Percentiles rank a stretch among this genome's conserved stretches.
Evolutionary conservation across 2,797 vertebrate genomes (phyloP).

Genomic region (Hapalemur alaotrensis): DNA sequence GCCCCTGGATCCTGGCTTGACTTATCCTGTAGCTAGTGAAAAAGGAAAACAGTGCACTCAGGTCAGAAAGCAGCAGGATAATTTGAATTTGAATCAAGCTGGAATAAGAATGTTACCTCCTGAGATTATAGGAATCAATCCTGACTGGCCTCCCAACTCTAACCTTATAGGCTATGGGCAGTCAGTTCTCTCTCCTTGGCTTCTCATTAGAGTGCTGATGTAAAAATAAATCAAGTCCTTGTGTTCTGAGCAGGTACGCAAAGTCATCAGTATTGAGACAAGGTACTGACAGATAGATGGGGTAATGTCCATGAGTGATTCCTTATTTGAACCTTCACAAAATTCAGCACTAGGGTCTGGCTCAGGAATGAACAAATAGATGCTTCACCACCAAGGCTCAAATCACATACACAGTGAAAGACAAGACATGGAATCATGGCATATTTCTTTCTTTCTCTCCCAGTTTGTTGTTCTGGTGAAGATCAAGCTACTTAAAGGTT

Average conservation of each 20-base stretch:
- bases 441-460: not conserved
- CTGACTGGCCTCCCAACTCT: not conserved
- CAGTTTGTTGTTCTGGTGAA: conserved; percentile 36
- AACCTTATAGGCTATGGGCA: not conserved
- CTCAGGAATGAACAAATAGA: conserved; percentile 38
- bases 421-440: conserved; percentile 16
- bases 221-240: conserved; percentile 44
- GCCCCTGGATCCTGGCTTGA: conserved; percentile 77
- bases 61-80: conserved; percentile 68
- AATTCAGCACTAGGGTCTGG: conserved; percentile 45
- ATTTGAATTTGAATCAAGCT: conserved; percentile 50
- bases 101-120: conserved; percentile 51
- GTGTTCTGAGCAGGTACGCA: conserved; percentile 5
- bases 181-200: not conserved
- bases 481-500: not conserved
- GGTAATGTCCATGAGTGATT: not conserved
- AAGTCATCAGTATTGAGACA: conserved; percentile 29
- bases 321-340: conserved; percentile 35
- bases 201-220: conserved; percentile 24
- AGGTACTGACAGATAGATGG: conserved; percentile 15
- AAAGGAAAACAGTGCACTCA: conserved; percentile 80
- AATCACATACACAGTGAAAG: conserved; percentile 50
- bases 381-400: conserved; percentile 28
- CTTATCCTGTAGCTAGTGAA: conserved; percentile 79
- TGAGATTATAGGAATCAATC: conserved; percentile 8